A percentile compares a stretch with the other conserved stretches of the same genome.
phyloP scores from a whole-genome alignment of 2,888 invertebrate species.

The Zele albiditarsus region DNA sequence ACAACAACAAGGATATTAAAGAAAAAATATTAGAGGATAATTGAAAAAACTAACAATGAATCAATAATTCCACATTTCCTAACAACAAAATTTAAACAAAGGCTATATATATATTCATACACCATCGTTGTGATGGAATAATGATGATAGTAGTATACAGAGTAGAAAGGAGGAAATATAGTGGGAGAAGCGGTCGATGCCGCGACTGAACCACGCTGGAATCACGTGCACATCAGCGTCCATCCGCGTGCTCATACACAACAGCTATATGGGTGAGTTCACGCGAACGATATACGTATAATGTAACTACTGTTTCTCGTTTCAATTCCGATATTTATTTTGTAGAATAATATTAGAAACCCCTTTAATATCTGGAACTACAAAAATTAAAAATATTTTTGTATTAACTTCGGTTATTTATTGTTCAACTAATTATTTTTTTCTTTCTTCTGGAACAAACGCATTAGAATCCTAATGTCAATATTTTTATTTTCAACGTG shows the following conservation, averaged over 20 bases:
- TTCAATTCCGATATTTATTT: neutral
- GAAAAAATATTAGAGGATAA: neutral
- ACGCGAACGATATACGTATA: neutral
- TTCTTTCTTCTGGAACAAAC: neutral
- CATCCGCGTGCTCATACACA: conserved; percentile 66
- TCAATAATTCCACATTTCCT: too few species aligned
- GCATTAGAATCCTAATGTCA: neutral
- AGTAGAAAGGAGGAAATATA: conserved; percentile 48
- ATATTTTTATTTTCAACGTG: neutral
- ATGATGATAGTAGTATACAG: conserved; percentile 37
- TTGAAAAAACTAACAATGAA: neutral
- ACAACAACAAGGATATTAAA: neutral
- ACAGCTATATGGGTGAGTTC: neutral
- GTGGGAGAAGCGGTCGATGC: conserved; percentile 67
- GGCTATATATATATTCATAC: neutral
- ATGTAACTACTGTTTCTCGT: neutral
- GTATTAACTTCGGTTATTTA: neutral
- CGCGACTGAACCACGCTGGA: conserved; percentile 62
- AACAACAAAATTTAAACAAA: neutral
- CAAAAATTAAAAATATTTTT: neutral
- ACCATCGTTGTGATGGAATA: conserved; percentile 8
- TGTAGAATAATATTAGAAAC: neutral
- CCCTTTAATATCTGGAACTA: neutral
- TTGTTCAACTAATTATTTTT: neutral
- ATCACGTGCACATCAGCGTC: conserved; percentile 71